Evolutionary conservation across 2,113 vertebrate genomes (phyloP).

Genomic region (Psettodes erumei): DNA sequence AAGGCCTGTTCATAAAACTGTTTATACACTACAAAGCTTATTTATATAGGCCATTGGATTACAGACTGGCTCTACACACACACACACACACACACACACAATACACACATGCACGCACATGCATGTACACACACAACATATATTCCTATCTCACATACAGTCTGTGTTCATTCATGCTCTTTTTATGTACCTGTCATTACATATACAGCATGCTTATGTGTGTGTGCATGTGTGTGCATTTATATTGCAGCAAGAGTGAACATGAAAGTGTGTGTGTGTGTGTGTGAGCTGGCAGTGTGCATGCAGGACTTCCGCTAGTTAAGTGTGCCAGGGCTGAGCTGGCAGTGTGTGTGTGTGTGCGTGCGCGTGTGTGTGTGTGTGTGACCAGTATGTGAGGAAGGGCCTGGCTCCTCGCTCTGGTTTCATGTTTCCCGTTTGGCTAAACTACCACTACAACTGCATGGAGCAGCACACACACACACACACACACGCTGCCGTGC

Average conservation of each 20-base stretch:
- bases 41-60: conserved; percentile 85
- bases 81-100: conserved; percentile 25
- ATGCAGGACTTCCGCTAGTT: conserved; percentile 87
- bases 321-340: conserved; percentile 85
- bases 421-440: conserved; percentile 90
- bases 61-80: conserved; percentile 76
- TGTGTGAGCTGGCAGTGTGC: conserved; percentile 82
- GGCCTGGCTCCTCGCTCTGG: conserved; percentile 84
- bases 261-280: conserved; percentile 63
- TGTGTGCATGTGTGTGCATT: conserved; percentile 51
- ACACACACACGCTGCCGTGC: conserved; percentile 22
- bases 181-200: conserved; percentile 51
- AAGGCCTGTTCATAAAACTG: conserved; percentile 83
- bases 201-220: conserved; percentile 65
- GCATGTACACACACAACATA: conserved; percentile 26
- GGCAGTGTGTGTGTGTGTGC: conserved; percentile 71
- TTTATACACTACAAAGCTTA: conserved; percentile 84
- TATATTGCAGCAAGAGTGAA: background rate
- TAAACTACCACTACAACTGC: conserved; percentile 84
- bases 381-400: conserved; percentile 64
- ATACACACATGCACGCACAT: conserved; percentile 8
- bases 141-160: conserved; percentile 6
- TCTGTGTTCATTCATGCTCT: conserved; percentile 24
- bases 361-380: conserved; percentile 54
- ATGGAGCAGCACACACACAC: conserved; percentile 59